Conservation (phyloP, 1,140 invertebrate species). For the Dendroctonus valens region DNA sequence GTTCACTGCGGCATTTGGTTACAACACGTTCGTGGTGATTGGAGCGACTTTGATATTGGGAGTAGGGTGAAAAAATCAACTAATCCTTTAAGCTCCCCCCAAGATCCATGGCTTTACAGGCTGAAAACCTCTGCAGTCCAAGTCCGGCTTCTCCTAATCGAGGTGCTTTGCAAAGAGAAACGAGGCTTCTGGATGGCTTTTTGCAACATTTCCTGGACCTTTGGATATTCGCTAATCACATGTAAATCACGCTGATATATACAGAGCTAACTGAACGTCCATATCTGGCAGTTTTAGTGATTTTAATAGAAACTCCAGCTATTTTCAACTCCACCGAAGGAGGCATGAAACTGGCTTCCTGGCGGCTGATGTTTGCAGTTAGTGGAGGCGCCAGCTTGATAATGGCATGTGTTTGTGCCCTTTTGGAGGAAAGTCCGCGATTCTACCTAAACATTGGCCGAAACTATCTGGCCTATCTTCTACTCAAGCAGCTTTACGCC, state of each 20-base stretch:
- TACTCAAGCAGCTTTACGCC: conserved; percentile 42
- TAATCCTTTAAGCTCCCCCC: not conserved
- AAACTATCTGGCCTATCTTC: conserved; percentile 34
- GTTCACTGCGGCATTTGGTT: conserved; percentile 40
- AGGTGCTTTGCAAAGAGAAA: conserved; percentile 35
- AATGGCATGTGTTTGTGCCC: conserved; percentile 37
- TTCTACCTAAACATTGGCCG: conserved; percentile 36
- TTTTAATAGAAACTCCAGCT: conserved; percentile 14
- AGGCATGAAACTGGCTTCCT: conserved; percentile 33
- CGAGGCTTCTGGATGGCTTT: conserved; percentile 36
- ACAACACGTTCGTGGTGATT: conserved; percentile 35
- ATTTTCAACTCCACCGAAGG: not conserved
- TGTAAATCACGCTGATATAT: conserved; percentile 15
- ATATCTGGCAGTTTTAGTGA: conserved; percentile 11
- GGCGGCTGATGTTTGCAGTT: conserved; percentile 40
- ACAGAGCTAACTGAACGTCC: not conserved
- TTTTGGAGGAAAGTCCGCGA: conserved; percentile 43
- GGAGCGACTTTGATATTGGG: conserved; percentile 34
- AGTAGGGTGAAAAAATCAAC: conserved; percentile 33
- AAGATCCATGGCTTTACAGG: conserved; percentile 20
- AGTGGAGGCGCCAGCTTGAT: conserved; percentile 38
- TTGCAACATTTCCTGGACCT: conserved; percentile 36
- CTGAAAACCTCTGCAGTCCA: conserved; percentile 33
- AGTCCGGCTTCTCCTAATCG: conserved; percentile 38
- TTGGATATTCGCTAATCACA: conserved; percentile 34